Percentiles rank a stretch among this genome's conserved stretches.
Conservation (phyloP, 2,888 invertebrate genomes). For the Tetropium fuscum region DNA sequence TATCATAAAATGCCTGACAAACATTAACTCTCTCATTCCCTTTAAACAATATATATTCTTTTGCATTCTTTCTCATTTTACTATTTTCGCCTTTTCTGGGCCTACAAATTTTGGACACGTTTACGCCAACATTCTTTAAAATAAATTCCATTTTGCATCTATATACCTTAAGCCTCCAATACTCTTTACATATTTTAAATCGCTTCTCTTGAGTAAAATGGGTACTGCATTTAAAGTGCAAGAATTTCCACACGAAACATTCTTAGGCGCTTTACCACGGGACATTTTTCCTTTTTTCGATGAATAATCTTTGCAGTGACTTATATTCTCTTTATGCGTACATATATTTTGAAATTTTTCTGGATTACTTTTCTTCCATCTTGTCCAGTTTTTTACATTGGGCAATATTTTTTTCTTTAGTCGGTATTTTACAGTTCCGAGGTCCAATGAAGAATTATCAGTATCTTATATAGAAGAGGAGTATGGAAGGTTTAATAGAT, state of each 20-base stretch:
- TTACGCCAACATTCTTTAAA: neutral
- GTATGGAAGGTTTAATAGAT: no score
- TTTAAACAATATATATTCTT: conserved; percentile 12
- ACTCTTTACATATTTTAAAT: conserved; percentile 10
- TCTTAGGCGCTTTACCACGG: neutral
- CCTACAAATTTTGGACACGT: neutral
- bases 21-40: conserved; percentile 10
- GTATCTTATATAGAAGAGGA: no score
- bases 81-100: neutral
- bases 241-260: neutral
- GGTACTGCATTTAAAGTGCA: conserved; percentile 16
- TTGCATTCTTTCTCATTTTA: conserved; percentile 11
- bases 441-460: no score
- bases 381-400: no score
- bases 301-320: neutral
- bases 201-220: conserved; percentile 10
- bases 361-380: no score
- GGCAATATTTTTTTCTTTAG: no score
- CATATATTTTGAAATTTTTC: no score
- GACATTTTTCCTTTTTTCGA: neutral
- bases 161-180: conserved; percentile 9
- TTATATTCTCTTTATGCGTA: neutral
- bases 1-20: conserved; percentile 25
- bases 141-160: conserved; percentile 10
- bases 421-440: no score